A percentile compares a stretch with the other conserved stretches of the same genome.
Conservation (phyloP, 2,797 vertebrate genomes). For the Mallotus villosus region DNA sequence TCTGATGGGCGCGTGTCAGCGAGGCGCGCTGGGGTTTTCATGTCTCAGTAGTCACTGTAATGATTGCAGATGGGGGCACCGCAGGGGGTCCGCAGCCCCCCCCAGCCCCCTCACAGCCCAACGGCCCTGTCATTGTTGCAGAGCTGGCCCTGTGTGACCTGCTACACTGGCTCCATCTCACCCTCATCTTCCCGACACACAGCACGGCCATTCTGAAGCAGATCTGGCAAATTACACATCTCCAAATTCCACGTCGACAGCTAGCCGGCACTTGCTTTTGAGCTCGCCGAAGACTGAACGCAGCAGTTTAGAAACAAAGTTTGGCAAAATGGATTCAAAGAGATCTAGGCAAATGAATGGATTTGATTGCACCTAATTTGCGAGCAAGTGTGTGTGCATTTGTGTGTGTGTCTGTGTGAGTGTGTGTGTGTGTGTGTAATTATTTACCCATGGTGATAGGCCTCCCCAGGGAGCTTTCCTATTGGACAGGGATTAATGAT, state of each 20-base stretch:
- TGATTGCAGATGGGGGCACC: conserved; percentile 91
- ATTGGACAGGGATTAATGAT: conserved; percentile 54
- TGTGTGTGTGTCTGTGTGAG: background rate
- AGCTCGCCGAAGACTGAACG: conserved; percentile 1
- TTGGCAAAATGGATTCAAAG: background rate
- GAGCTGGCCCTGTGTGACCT: conserved; percentile 77
- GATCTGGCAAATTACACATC: conserved; percentile 79
- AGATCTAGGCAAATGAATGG: conserved; percentile 17
- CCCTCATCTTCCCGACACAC: conserved; percentile 64
- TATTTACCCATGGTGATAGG: conserved; percentile 15
- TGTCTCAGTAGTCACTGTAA: conserved; percentile 92
- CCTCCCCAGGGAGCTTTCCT: conserved; percentile 41
- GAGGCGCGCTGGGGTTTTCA: conserved; percentile 67
- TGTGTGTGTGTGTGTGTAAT: background rate
- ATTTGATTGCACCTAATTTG: conserved; percentile 48
- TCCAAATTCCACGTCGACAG: background rate
- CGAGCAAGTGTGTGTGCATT: conserved; percentile 1
- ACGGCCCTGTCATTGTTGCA: conserved; percentile 85
- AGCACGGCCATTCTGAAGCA: conserved; percentile 87
- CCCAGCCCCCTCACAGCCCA: conserved; percentile 40
- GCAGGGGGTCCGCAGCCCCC: conserved; percentile 77
- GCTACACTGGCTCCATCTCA: conserved; percentile 76
- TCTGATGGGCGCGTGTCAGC: conserved; percentile 86
- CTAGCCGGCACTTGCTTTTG: background rate
- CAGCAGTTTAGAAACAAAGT: conserved; percentile 15